Percentiles rank a stretch among this genome's conserved stretches.
Conservation (phyloP, 1,140 invertebrate species). For the Augochlora pura region DNA sequence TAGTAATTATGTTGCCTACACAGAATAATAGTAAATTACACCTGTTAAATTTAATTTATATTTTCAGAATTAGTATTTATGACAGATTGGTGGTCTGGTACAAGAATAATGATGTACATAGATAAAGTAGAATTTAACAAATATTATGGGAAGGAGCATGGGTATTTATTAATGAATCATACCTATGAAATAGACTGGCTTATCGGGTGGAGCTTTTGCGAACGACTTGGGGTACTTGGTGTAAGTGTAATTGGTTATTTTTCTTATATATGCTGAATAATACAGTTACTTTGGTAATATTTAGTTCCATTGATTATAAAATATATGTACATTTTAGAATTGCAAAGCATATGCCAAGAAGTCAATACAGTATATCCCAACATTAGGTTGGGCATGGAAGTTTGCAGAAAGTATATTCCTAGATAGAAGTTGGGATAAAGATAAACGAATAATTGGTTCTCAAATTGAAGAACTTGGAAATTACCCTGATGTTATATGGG, state of each 20-base stretch:
- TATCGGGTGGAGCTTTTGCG: slow-evolving; percentile 92
- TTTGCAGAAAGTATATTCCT: slow-evolving; percentile 96
- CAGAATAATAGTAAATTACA: not conserved
- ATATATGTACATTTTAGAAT: slow-evolving; percentile 83
- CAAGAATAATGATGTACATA: slow-evolving; percentile 87
- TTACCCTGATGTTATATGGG: slow-evolving; percentile 94
- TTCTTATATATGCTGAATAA: not conserved
- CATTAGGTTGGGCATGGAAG: slow-evolving; percentile 97
- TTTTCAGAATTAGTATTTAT: slow-evolving; percentile 93
- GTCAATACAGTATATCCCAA: slow-evolving; percentile 93
- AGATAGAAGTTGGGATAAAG: slow-evolving; percentile 94
- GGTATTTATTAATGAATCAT: slow-evolving; percentile 96
- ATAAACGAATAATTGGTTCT: slow-evolving; percentile 88
- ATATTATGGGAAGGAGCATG: slow-evolving; percentile 93
- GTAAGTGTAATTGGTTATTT: slow-evolving; percentile 80
- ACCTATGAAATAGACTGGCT: slow-evolving; percentile 98
- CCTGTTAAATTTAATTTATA: not conserved
- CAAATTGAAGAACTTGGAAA: slow-evolving; percentile 91
- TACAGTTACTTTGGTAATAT: not conserved
- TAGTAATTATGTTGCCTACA: not conserved
- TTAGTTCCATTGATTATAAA: slow-evolving; percentile 16
- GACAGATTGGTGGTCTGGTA: slow-evolving; percentile 95
- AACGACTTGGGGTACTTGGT: slow-evolving; percentile 88
- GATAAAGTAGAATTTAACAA: slow-evolving; percentile 89
- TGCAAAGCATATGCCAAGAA: slow-evolving; percentile 98